A percentile compares a stretch with the other conserved stretches of the same genome.
Conservation (phyloP, 2,888 invertebrate genomes). For the Lithodes maja region DNA sequence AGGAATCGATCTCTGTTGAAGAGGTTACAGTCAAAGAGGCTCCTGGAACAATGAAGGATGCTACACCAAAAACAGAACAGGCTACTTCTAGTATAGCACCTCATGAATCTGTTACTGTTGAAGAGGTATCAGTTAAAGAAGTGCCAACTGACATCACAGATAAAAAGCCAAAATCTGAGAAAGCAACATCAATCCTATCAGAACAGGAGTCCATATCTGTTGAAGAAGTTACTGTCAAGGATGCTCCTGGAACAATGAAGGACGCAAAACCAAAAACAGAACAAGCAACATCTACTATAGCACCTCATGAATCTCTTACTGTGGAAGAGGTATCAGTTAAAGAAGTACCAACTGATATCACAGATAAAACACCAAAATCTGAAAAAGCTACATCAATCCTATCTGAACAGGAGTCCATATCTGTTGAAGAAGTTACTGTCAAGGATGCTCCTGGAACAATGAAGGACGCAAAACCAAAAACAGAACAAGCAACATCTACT, state of each 20-base stretch:
- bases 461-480: constrained; percentile 70
- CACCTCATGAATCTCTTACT: constrained; percentile 68
- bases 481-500: constrained; percentile 44
- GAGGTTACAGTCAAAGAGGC: constrained; percentile 67
- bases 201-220: constrained; percentile 55
- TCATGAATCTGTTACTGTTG: constrained; percentile 33
- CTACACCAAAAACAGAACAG: constrained; percentile 35
- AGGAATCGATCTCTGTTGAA: constrained; percentile 67
- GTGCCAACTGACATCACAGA: constrained; percentile 30
- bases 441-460: constrained; percentile 73
- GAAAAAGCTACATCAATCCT: constrained; percentile 40
- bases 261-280: constrained; percentile 65
- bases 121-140: constrained; percentile 50
- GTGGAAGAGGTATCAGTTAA: constrained; percentile 69
- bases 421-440: constrained; percentile 73
- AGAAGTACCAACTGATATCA: constrained; percentile 37
- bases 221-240: constrained; percentile 49
- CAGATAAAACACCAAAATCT: constrained; percentile 40
- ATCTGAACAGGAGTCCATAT: constrained; percentile 69
- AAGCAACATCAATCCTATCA: constrained; percentile 44
- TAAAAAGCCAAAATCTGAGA: constrained; percentile 28
- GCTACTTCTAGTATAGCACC: constrained; percentile 42
- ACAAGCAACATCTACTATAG: constrained; percentile 64
- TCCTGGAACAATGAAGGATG: constrained; percentile 39
- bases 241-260: constrained; percentile 36